Evolutionary conservation across 37 sponge, comb jelly and placozoan genomes (phyloP), one percentile per base, ranked within the genome.

Genomic region (Crambe crambe): DNA sequence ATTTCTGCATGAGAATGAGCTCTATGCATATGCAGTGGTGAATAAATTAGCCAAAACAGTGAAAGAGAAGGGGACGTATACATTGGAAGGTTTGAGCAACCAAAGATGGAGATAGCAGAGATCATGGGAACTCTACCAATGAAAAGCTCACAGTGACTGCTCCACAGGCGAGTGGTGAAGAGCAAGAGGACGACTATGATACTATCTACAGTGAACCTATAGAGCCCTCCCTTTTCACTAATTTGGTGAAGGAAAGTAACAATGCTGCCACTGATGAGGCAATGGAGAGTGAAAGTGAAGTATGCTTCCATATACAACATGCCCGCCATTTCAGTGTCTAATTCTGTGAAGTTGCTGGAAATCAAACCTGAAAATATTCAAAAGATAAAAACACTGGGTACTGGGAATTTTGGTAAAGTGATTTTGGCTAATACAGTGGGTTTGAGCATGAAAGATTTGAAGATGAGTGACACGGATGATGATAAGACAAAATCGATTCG

Each of bases 371-470:
- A 47, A 2, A 83, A 87, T 39, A 84, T 87, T 29, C 42, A 39
- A 22, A 67, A 78, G 43, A 63, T 75, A 37, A 20, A 58, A 22
- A 62, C 74, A 17, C 77, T 92, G 27, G 89, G 92, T 37, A 60
- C 26, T 31, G 92, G 92, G 8, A 59, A 80, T n/a, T 92, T 92
- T 77, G 92, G 92, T 2, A 29, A 76, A 25, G 89, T 87, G 17
- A 37, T 84, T 23, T 75, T 87, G 20, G 91, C 83, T 3, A 70
- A 85, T 35, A 81, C 86, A 3, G 58, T 77, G 0, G 69, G 69
- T 27, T 80, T 90, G 37, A 90, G 79, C 37, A 70, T 58, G 5
- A 74, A 83, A 59, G 85, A 83, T 37, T 54, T 88, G 44, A 36
- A 51, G 56, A n/a, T 84, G 69, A 82, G 79, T 3, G 51, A 61